Evolutionary conservation across 2,113 vertebrate genomes (phyloP), one percentile per base, ranked within the genome.

Genomic region (Peromyscus californicus): DNA sequence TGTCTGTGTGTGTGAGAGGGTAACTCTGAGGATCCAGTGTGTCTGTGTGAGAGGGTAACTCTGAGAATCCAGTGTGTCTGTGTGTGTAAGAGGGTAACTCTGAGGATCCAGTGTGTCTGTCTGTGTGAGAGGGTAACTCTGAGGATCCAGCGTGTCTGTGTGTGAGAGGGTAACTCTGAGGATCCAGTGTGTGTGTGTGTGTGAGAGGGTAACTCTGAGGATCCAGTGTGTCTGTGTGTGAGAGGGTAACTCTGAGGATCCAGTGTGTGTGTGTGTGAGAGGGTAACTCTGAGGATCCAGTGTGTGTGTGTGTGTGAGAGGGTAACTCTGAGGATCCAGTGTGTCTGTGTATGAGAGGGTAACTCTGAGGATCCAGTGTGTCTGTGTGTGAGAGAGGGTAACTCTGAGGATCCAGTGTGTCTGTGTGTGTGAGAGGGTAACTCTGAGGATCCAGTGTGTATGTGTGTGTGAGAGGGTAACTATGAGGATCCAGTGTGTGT

Each of bases 321-420:
- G 99, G 99, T 99, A 99, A 24, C 98, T 97, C 92, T 54, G 21
- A 57, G 61, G 4, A 99, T 99, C 97, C 99, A 99, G 29, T 99
- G 99, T 3, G 99, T 99, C 97, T 98, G 99, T 99, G 39, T 99
- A 99, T 98, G 99, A 99, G 98, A 99, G 99, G 99, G 99, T 99
- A 99, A 21, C 98, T 96, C 4, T 63, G 61, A 63, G 61, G 24
- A 99, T 99, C 97, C 99, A 99, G 36, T 99, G 99, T 3, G 99
- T 99, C 97, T 99, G 99, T 98, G 99, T 99, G 48, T 99, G 99
- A 98, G 99, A 99, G 98, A 99, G 99, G 99, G 99, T 99, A 99
- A 24, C 98, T 97, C 92, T 54, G 21, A 59, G 61, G 4, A 99
- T 99, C 97, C 99, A 99, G 29, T 99, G 99, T 3, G 99, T 99